Conservation (phyloP, 2,797 vertebrate species). For the Gambelia wislizenii region DNA sequence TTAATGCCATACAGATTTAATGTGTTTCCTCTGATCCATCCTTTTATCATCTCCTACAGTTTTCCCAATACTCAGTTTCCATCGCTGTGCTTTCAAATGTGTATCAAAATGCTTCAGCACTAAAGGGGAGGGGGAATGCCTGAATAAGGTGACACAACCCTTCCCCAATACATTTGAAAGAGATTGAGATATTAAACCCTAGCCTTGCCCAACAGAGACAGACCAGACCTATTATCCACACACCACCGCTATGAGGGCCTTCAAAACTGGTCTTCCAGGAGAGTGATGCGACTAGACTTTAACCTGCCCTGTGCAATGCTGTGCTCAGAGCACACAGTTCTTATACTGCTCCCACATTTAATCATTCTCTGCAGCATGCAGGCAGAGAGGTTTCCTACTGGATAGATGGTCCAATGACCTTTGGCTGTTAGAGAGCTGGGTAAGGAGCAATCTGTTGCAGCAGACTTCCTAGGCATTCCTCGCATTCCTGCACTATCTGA, state of each 20-base stretch:
- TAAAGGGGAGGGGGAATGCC: not conserved
- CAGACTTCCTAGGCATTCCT: slow-evolving; percentile 83
- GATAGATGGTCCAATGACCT: slow-evolving; percentile 73
- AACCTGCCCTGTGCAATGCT: slow-evolving; percentile 26
- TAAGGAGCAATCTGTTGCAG: slow-evolving; percentile 49
- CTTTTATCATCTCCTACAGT: not conserved
- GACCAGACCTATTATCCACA: not conserved
- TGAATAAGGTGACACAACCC: not conserved
- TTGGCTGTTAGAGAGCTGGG: slow-evolving; percentile 60
- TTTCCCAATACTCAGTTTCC: slow-evolving; percentile 2
- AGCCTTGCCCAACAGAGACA: slow-evolving; percentile 18
- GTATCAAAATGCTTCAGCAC: not conserved
- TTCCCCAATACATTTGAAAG: not conserved
- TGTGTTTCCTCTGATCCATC: not conserved
- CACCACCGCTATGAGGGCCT: not conserved
- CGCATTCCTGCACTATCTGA: slow-evolving; percentile 81
- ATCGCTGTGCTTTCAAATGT: slow-evolving; percentile 41
- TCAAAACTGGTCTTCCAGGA: slow-evolving; percentile 22
- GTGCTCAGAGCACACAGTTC: slow-evolving; percentile 26
- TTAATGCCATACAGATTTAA: not conserved
- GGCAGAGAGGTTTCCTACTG: slow-evolving; percentile 52
- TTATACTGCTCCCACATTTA: slow-evolving; percentile 26
- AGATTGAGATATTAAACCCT: not conserved
- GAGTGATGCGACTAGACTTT: slow-evolving; percentile 53
- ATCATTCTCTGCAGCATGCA: slow-evolving; percentile 56